Percentiles rank a stretch among this genome's conserved stretches.
Evolutionary conservation across 2,888 invertebrate genomes (phyloP).

Genomic region (Heteropelma amictum): DNA sequence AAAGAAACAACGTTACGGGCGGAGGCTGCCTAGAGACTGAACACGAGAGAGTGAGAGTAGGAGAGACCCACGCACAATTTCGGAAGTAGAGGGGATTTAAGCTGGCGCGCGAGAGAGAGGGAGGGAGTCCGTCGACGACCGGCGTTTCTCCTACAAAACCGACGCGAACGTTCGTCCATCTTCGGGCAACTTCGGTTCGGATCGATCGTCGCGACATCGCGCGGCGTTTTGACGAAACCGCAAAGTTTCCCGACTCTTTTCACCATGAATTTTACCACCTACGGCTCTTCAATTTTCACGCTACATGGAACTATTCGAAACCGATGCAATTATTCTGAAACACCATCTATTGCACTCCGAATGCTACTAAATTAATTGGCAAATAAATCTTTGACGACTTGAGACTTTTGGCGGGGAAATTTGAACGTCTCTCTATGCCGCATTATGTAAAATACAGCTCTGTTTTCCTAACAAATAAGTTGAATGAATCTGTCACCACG

Average conservation of each 20-base stretch:
- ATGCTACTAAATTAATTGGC: too few relatives aligned
- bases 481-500: too few relatives aligned
- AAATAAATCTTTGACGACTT: background rate
- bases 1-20: constrained; percentile 71
- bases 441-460: background rate
- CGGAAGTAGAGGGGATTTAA: background rate
- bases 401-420: constrained; percentile 11
- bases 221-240: too few relatives aligned
- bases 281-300: too few relatives aligned
- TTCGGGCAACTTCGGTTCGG: constrained; percentile 24
- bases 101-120: background rate
- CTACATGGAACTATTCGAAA: too few relatives aligned
- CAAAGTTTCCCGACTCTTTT: too few relatives aligned
- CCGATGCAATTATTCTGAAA: too few relatives aligned
- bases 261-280: background rate
- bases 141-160: constrained; percentile 2
- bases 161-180: background rate
- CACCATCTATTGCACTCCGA: too few relatives aligned
- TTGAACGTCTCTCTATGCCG: background rate
- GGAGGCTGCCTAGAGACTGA: constrained; percentile 74
- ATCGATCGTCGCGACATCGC: background rate
- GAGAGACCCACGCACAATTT: constrained; percentile 18
- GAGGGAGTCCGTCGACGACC: constrained; percentile 41
- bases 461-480: too few relatives aligned
- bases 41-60: constrained; percentile 25